Percentiles rank a stretch among this genome's conserved stretches.
Evolutionary conservation across 2,888 invertebrate genomes (phyloP).

Genomic region (Platycnemis pennipes): DNA sequence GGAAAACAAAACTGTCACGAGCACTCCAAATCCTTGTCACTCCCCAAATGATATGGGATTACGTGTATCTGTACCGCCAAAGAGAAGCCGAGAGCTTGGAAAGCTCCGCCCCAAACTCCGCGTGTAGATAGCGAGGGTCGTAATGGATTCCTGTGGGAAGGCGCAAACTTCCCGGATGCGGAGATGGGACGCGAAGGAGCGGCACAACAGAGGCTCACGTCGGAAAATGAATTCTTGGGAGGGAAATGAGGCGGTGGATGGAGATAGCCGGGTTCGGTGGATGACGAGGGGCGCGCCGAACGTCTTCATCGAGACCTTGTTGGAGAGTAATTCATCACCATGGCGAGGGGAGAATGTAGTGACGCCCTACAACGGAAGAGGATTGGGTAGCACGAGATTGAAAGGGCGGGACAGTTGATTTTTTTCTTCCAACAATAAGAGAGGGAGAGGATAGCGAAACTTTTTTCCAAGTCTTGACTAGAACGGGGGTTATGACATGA

Average conservation of each 20-base stretch:
- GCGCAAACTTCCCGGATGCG: background rate
- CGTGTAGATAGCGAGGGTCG: background rate
- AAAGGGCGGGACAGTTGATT: background rate
- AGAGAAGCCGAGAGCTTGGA: background rate
- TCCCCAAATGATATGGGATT: background rate
- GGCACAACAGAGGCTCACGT: background rate
- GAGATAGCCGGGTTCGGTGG: background rate
- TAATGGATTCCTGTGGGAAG: background rate
- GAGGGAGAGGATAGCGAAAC: too few relatives aligned
- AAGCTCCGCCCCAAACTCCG: background rate
- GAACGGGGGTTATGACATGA: too few relatives aligned
- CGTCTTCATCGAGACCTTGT: background rate
- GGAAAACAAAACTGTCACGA: too few relatives aligned
- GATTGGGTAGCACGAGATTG: background rate
- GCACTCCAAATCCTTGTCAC: too few relatives aligned
- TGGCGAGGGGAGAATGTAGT: background rate
- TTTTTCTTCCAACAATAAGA: too few relatives aligned
- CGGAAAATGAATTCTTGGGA: background rate
- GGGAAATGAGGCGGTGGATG: background rate
- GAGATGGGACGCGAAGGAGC: background rate
- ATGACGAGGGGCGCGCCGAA: background rate
- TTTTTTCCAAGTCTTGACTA: too few relatives aligned
- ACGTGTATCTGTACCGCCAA: background rate
- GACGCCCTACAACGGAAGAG: background rate
- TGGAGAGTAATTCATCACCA: background rate